phyloP scores from a whole-genome alignment of 2,888 invertebrate species.

The Pediacus dermestoides region DNA sequence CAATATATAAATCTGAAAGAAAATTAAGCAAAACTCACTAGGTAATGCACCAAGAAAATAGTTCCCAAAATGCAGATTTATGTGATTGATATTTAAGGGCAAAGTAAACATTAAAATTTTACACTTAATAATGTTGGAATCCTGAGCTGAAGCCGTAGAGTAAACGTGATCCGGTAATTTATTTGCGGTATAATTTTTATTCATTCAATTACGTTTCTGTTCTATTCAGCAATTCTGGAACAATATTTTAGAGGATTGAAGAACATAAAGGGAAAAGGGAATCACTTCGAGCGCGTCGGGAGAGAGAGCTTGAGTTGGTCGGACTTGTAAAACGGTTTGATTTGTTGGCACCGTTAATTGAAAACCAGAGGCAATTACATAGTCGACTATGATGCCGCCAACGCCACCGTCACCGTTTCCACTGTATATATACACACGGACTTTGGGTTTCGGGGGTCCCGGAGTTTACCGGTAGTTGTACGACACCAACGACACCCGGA shows the following conservation, averaged over 20 bases:
- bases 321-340: slow-evolving; percentile 52
- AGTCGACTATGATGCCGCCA: slow-evolving; percentile 11
- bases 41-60: too few relatives aligned
- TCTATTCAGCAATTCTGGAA: slow-evolving; percentile 50
- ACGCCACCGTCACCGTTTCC: background rate
- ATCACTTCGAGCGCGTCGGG: slow-evolving; percentile 31
- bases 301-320: slow-evolving; percentile 34
- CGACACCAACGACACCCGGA: background rate
- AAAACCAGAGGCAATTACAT: slow-evolving; percentile 53
- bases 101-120: slow-evolving; percentile 2
- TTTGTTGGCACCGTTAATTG: slow-evolving; percentile 55
- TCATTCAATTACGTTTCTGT: slow-evolving; percentile 49
- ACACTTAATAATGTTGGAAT: slow-evolving; percentile 1
- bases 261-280: slow-evolving; percentile 41
- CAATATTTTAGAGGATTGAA: slow-evolving; percentile 51
- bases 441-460: background rate
- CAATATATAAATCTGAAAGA: too few relatives aligned
- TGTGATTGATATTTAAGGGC: background rate
- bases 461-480: slow-evolving; percentile 1
- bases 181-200: slow-evolving; percentile 44
- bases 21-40: too few relatives aligned
- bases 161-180: slow-evolving; percentile 4
- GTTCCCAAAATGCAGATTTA: background rate
- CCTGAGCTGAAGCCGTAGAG: too few relatives aligned
- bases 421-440: too few relatives aligned